These are phyloP conservation scores for Melinaea marsaeus DNA, from an alignment of 2,888 invertebrate genomes.

Conservation along the genomic window DNA sequence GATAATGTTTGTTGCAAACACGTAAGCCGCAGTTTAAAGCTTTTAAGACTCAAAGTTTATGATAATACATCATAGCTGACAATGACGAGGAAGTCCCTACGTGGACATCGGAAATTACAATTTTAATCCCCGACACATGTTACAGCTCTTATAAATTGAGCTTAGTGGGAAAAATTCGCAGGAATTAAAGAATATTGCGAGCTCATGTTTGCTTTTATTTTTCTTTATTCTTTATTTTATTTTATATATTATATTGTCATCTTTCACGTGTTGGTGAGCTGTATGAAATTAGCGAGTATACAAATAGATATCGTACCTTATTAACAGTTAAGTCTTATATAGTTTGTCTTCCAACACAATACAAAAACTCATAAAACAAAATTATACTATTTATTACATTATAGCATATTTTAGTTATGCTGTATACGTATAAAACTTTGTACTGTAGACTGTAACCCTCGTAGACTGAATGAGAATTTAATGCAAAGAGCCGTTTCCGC, in stretches of 20 bases:
- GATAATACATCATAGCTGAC: conserved; percentile 39
- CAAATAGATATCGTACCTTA: no score
- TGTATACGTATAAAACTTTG: no score
- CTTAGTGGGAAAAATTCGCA: conserved; percentile 26
- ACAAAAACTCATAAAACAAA: no score
- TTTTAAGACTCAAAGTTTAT: conserved; percentile 13
- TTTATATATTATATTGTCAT: not conserved
- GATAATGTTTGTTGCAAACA: conserved; percentile 1
- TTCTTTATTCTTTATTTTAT: conserved; percentile 4
- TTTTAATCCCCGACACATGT: conserved; percentile 49
- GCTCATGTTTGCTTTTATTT: conserved; percentile 20
- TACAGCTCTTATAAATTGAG: conserved; percentile 36
- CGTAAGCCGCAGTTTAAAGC: conserved; percentile 5
- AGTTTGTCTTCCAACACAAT: no score
- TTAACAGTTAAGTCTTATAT: no score
- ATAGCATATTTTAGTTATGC: no score
- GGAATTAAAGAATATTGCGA: conserved; percentile 24
- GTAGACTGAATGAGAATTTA: conserved; percentile 1
- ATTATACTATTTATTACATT: no score
- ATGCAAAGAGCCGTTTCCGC: conserved; percentile 8
- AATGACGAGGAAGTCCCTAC: conserved; percentile 42
- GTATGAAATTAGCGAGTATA: no score
- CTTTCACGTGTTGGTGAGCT: no score
- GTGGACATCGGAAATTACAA: conserved; percentile 52
- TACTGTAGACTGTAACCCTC: not conserved